These are phyloP conservation scores for Aphaenogaster floridana DNA, from an alignment of 1,140 invertebrate genomes.

Conservation along the genomic window DNA sequence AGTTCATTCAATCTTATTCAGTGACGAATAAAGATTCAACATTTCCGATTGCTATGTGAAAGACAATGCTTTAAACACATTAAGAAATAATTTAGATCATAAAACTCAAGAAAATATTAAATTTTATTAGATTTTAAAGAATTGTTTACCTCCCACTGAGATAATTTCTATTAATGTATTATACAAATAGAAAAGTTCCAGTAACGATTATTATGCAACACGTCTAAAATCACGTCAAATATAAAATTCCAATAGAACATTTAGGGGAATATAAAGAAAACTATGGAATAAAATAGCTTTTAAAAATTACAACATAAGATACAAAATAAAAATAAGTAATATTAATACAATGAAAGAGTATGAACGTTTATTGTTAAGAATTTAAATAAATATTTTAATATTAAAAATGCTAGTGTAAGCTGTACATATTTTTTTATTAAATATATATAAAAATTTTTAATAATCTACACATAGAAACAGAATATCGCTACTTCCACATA, in stretches of 20 bases:
- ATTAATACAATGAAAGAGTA: neutral
- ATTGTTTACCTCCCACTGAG: neutral
- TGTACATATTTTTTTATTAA: neutral
- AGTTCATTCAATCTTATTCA: neutral
- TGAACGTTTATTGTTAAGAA: neutral
- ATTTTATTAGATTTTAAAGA: neutral
- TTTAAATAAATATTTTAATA: neutral
- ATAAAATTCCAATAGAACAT: neutral
- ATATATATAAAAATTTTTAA: neutral
- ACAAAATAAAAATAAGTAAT: neutral
- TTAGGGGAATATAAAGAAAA: neutral
- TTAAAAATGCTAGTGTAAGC: neutral
- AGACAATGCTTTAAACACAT: neutral
- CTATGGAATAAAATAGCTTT: neutral
- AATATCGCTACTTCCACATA: neutral
- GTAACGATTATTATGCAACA: too few species aligned
- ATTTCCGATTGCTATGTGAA: neutral
- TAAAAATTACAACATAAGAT: neutral
- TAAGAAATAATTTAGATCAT: neutral
- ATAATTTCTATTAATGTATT: neutral
- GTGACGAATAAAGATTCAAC: neutral
- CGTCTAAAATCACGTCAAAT: neutral
- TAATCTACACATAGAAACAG: neutral
- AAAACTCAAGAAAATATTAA: neutral
- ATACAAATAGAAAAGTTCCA: too few species aligned